Base-by-base conservation (phyloP, 2,113 vertebrate genomes). In the Eidolon helvum region DNA sequence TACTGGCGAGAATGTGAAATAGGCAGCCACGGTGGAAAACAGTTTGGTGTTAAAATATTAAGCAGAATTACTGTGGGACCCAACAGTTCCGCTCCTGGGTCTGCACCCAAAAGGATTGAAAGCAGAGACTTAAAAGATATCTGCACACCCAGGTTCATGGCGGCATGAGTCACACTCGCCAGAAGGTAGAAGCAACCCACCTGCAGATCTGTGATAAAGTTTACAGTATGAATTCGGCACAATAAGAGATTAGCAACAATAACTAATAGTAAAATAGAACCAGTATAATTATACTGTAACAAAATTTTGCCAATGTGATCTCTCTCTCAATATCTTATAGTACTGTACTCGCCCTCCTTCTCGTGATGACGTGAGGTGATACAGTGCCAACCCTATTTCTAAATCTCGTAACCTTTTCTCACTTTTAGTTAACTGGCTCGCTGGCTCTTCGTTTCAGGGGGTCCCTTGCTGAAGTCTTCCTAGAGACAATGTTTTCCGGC, bases 331-430 rank as follows among this genome's bases (percentile, higher is more conserved):
- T 26, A 6, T 26, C 35, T 30, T 38, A 11, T 1, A 12, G 7
- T 12, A 9, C 74, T 19, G 7, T 1, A 4, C 74, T 11, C 19
- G 12, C 48, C 45, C 74, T 48, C 22, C 72, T 75, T n/a, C 74
- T 14, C 2, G 33, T 35, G 75, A 5, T 3, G 19, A 12, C 2
- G 48, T 45, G 75, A 7, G 33, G 4, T 12, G 48, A 8, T 12
- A 1, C n/a, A 6, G 14, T 0, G 48, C 9, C 19, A 48, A 2
- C 12, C 48, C 75, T 14, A 3, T 1, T 22, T 33, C 75, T 35
- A 19, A 24, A 1, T 4, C 28, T 24, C 15, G 43, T 14, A 7
- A 7, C 48, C 33, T 1, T 6, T 19, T 50, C 48, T 35, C 1
- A 14, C 48, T 35, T 21, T 21, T 7, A 12, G 74, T 11, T 10